These are phyloP conservation scores for Atethmia centrago DNA, from an alignment of 2,888 invertebrate species.

Conservation along the genomic window DNA sequence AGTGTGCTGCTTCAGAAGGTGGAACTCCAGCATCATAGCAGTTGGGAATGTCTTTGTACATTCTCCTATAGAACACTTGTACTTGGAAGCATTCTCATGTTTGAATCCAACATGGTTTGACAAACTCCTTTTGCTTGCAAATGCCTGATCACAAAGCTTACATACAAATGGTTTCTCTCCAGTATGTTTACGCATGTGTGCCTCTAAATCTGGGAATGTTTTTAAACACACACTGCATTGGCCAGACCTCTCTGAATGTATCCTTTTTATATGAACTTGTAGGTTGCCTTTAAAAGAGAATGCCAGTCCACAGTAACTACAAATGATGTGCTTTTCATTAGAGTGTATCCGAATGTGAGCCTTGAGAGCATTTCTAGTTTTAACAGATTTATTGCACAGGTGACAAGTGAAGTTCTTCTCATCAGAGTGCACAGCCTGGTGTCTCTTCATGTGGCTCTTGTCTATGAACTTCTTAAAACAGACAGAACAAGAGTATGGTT, in stretches of 20 bases:
- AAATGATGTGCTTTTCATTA: constrained; percentile 84
- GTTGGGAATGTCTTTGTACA: constrained; percentile 85
- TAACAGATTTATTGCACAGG: constrained; percentile 88
- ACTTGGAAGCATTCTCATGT: constrained; percentile 84
- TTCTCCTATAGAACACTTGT: constrained; percentile 84
- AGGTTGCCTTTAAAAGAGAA: constrained; percentile 90
- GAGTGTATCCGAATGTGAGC: constrained; percentile 86
- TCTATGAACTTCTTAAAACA: constrained; percentile 84
- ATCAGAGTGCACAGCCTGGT: constrained; percentile 83
- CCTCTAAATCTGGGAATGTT: constrained; percentile 89
- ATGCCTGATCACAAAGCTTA: constrained; percentile 80
- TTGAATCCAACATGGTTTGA: constrained; percentile 84
- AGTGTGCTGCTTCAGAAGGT: constrained; percentile 85
- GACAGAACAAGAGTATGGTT: constrained; percentile 80
- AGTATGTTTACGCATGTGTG: constrained; percentile 90
- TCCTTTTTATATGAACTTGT: constrained; percentile 88
- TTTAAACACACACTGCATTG: constrained; percentile 89
- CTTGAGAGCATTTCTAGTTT: constrained; percentile 87
- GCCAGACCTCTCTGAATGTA: constrained; percentile 90
- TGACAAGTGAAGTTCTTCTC: constrained; percentile 90
- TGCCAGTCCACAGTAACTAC: constrained; percentile 85
- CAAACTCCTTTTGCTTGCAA: constrained; percentile 80
- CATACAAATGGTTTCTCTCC: constrained; percentile 88
- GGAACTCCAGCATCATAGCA: constrained; percentile 85
- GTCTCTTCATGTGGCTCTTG: constrained; percentile 79